Conservation (phyloP, 2,113 vertebrate genomes). For the Oncorhynchus clarkii region DNA sequence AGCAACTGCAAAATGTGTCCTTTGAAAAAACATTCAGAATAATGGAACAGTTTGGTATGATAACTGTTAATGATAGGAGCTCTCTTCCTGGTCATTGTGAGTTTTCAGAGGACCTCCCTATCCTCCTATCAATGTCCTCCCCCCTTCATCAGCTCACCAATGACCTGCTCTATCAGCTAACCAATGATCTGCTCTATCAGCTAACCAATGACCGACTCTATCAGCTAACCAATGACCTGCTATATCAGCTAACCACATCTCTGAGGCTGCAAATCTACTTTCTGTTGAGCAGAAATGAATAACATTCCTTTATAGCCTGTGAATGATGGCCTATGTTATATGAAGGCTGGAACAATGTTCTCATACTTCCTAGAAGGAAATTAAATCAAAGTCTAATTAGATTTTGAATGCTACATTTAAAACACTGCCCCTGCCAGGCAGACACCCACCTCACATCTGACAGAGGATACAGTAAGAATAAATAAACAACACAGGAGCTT, state of each 20-base stretch:
- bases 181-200: not conserved
- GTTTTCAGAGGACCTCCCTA: not conserved
- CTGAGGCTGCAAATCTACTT: constrained; percentile 32
- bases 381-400: constrained; percentile 42
- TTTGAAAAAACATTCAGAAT: not conserved
- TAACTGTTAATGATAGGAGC: not conserved
- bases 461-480: not conserved
- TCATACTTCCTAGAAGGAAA: constrained; percentile 39
- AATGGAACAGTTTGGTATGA: not conserved
- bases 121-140: constrained; percentile 4
- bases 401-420: constrained; percentile 37
- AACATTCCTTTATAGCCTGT: constrained; percentile 28
- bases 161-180: no score
- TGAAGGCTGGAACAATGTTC: constrained; percentile 2
- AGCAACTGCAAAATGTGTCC: not conserved
- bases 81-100: not conserved
- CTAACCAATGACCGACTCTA: no score
- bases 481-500: not conserved
- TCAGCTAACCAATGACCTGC: not conserved
- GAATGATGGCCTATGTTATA: constrained; percentile 28
- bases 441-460: not conserved
- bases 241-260: constrained; percentile 45
- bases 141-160: constrained; percentile 1
- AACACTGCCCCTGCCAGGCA: constrained; percentile 18
- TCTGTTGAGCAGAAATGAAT: constrained; percentile 38